Evolutionary conservation across 2,113 vertebrate genomes (phyloP).

Genomic region (Megaceryle maxima): DNA sequence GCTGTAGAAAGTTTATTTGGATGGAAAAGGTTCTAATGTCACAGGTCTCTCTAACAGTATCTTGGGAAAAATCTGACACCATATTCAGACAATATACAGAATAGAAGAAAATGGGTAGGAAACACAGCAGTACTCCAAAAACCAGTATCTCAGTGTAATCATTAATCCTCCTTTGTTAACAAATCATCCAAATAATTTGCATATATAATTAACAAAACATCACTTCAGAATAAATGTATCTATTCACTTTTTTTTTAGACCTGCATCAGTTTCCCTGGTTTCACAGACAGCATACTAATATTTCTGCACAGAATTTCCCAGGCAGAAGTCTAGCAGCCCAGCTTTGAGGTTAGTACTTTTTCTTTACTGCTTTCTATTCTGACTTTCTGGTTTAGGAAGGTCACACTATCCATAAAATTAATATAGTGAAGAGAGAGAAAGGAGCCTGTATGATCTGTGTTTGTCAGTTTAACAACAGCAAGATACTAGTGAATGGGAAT

Average conservation of each 20-base stretch:
- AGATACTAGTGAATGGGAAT: not conserved
- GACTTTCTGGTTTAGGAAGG: not conserved
- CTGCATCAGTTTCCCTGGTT: not conserved
- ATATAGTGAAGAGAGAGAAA: not conserved
- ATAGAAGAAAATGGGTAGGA: not conserved
- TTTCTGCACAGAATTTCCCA: not conserved
- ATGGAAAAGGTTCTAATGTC: not conserved
- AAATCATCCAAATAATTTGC: not conserved
- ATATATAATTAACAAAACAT: not conserved
- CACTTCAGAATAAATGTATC: not conserved
- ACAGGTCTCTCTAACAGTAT: not conserved
- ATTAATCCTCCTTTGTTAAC: not conserved
- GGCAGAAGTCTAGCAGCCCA: not conserved
- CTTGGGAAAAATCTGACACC: not conserved
- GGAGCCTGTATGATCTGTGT: not conserved
- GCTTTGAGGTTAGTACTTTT: not conserved
- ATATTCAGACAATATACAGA: not conserved
- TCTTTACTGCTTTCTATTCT: not conserved
- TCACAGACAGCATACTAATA: not conserved
- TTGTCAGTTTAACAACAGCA: not conserved
- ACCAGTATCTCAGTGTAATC: not conserved
- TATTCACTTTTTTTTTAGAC: rapidly evolving
- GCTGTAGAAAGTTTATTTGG: not conserved
- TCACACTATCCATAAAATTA: not conserved
- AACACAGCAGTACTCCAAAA: not conserved